phyloP scores from a whole-genome alignment of 2,888 invertebrate species.

The Salticus scenicus region DNA sequence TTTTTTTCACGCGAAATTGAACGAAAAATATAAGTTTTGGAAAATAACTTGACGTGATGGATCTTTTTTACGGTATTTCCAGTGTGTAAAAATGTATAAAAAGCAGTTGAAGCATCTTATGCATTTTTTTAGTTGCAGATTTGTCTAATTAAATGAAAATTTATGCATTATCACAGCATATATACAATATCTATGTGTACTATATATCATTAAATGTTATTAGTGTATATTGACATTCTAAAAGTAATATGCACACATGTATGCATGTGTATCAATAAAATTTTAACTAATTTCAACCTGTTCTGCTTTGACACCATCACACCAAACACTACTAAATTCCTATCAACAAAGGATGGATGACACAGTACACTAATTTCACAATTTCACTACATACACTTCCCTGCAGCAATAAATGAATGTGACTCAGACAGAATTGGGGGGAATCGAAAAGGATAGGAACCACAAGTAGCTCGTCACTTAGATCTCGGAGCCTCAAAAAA shows the following conservation, averaged over 20 bases:
- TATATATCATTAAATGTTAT: neutral
- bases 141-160: too few species aligned
- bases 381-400: neutral
- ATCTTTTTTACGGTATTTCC: too few species aligned
- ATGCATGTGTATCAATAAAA: neutral
- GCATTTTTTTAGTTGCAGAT: too few species aligned
- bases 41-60: too few species aligned
- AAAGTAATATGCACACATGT: too few species aligned
- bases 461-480: conserved; percentile 44
- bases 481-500: neutral
- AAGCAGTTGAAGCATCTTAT: too few species aligned
- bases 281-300: neutral
- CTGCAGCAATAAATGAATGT: neutral
- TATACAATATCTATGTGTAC: too few species aligned
- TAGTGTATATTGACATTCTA: neutral
- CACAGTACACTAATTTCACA: neutral
- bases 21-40: too few species aligned
- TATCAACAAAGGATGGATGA: neutral
- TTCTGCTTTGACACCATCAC: neutral
- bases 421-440: conserved; percentile 6
- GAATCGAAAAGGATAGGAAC: conserved; percentile 20
- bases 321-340: neutral
- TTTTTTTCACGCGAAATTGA: too few species aligned
- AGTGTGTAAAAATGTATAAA: too few species aligned
- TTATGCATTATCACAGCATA: too few species aligned